Evolutionary conservation across 2,888 invertebrate genomes (phyloP), one percentile per base, ranked within the genome.

Genomic region (Microctonus hyperodae): DNA sequence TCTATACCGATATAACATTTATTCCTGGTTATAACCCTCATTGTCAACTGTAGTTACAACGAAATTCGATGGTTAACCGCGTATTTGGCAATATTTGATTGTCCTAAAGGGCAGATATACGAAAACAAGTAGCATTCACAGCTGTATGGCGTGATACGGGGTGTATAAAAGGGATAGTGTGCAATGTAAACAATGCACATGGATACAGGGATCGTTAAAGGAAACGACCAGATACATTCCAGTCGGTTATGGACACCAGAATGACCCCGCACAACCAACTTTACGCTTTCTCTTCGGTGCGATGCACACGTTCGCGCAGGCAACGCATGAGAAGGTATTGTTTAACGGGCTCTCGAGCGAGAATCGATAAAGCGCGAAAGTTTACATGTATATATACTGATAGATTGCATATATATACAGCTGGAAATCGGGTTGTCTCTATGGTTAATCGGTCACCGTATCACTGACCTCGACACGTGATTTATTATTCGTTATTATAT

Each of bases 191-290:
- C 58, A 58, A 58, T 58, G 58, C 37, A 58, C 35, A 22, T n/a
- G 58, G 58, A 23, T n/a, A n/a, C 40, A 58, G 58, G 33, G 65
- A 74, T 73, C 70, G 73, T 70, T 73, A 74, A 74, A 71, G 68
- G 71, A 70, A 73, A 72, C 69, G 71, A 67, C 69, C 70, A 69
- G 67, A 65, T 64, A 31, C 57, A 65, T 65, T 67, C 64, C 61
- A 64, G 70, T 59, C 56, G 64, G 64, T 72, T 70, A 60, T 53
- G 70, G 61, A 61, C 64, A 68, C 69, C 70, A 72, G 72, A 74
- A 71, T 67, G 67, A 68, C 65, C 23, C 51, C 48, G 16, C 16
- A 16, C 44, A 48, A 55, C 64, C 58, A 58, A 35, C 58, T 58
- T 40, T 31, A 16, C 1, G 59, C 62, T 62, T 62, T 62, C 62